Evolutionary conservation across 2,888 invertebrate species (phyloP).

Genomic region (Pegoplata infirma): DNA sequence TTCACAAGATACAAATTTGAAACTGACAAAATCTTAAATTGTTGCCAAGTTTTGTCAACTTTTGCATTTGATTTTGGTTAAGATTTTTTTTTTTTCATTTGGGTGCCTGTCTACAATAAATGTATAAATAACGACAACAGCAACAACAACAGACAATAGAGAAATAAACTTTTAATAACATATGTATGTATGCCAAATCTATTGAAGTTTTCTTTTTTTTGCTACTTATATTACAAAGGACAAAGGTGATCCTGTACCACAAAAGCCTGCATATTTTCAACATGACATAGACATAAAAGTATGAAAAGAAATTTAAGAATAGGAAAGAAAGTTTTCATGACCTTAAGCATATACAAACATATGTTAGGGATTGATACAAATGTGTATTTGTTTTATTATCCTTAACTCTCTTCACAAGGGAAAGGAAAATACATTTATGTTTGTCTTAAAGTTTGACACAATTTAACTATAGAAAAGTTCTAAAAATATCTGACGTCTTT

Average conservation of each 20-base stretch:
- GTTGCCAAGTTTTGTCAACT: background rate
- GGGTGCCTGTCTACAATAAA: too few relatives aligned
- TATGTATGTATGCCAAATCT: background rate
- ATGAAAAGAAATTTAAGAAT: too few relatives aligned
- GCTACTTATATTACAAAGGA: slow-evolving; percentile 2
- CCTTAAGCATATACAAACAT: slow-evolving; percentile 33
- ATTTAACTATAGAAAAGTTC: too few relatives aligned
- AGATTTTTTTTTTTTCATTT: too few relatives aligned
- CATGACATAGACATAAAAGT: too few relatives aligned
- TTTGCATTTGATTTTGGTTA: background rate
- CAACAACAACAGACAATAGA: too few relatives aligned
- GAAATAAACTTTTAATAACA: slow-evolving; percentile 5
- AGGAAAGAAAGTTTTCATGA: slow-evolving; percentile 35
- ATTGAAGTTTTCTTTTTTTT: slow-evolving; percentile 11
- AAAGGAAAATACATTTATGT: too few relatives aligned
- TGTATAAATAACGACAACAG: too few relatives aligned
- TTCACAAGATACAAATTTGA: background rate
- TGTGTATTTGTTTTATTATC: too few relatives aligned
- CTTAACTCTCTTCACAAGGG: too few relatives aligned
- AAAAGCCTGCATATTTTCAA: slow-evolving; percentile 2
- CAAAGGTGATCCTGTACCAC: slow-evolving; percentile 29
- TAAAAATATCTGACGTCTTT: too few relatives aligned
- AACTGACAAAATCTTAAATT: background rate
- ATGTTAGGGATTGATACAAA: slow-evolving; percentile 13
- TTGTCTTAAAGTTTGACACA: too few relatives aligned